Evolutionary conservation across 2,113 vertebrate species (phyloP).

Genomic region (Apeltes quadracus): DNA sequence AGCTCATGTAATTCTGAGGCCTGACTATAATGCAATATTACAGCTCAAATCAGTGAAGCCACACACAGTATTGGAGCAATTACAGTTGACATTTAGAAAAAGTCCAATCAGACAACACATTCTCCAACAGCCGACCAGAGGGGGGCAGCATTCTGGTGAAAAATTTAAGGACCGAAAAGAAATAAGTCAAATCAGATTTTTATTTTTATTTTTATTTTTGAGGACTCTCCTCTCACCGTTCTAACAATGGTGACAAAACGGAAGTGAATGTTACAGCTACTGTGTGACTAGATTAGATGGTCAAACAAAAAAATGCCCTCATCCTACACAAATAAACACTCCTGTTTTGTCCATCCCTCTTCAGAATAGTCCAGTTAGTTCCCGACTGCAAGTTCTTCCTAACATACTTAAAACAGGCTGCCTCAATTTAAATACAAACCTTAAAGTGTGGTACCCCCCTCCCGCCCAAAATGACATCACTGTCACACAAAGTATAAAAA

Average conservation of each 20-base stretch:
- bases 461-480: constrained; percentile 60
- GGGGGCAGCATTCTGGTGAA: constrained; percentile 59
- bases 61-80: constrained; percentile 68
- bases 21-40: constrained; percentile 59
- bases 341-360: constrained; percentile 6
- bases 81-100: constrained; percentile 73
- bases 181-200: constrained; percentile 21
- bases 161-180: constrained; percentile 39
- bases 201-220: no score
- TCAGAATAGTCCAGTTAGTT: constrained; percentile 50
- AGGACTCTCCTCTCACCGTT: constrained; percentile 26
- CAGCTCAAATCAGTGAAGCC: constrained; percentile 67
- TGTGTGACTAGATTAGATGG: constrained; percentile 60
- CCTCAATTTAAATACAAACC: constrained; percentile 77
- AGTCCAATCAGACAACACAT: constrained; percentile 64
- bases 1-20: constrained; percentile 45
- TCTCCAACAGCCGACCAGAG: constrained; percentile 55
- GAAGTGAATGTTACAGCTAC: constrained; percentile 64
- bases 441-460: constrained; percentile 58
- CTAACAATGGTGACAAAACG: constrained; percentile 45
- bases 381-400: constrained; percentile 39
- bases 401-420: constrained; percentile 71
- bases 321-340: constrained; percentile 36
- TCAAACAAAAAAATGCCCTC: constrained; percentile 58
- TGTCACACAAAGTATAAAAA: constrained; percentile 77